A percentile compares a stretch with the other conserved stretches of the same genome.
Evolutionary conservation across 2,797 vertebrate genomes (phyloP).

Genomic region (Micromesistius poutassou): DNA sequence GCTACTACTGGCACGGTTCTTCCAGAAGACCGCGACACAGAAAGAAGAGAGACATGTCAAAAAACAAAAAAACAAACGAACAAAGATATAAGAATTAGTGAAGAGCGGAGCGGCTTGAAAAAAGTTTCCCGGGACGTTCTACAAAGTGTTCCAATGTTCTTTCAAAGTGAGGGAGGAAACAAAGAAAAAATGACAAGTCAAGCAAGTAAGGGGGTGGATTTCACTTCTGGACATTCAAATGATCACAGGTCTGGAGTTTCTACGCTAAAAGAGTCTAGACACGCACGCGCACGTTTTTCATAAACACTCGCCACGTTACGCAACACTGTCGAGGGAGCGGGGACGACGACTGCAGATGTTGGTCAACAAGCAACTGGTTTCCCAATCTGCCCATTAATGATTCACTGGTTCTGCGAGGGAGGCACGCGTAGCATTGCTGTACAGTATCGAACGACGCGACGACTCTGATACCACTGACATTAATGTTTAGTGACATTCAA

Average conservation of each 20-base stretch:
- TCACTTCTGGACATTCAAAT: constrained; percentile 19
- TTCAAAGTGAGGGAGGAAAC: not conserved
- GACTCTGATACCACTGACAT: constrained; percentile 10
- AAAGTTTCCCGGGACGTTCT: not conserved
- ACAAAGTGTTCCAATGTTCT: not conserved
- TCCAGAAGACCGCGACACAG: constrained; percentile 2
- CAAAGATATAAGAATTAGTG: not conserved
- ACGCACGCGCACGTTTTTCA: not conserved
- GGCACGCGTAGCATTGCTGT: constrained; percentile 11
- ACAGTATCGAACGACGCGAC: constrained; percentile 8
- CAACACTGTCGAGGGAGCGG: not conserved
- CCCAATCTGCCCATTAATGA: constrained; percentile 31
- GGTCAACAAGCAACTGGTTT: constrained; percentile 21
- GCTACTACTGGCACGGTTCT: not conserved
- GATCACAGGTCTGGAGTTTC: constrained; percentile 1
- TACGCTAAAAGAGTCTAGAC: not conserved
- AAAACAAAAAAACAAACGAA: not conserved
- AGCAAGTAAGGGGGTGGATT: constrained; percentile 44
- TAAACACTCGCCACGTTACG: not conserved
- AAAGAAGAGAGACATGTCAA: not conserved
- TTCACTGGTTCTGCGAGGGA: constrained; percentile 14
- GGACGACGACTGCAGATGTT: not conserved
- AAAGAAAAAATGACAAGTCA: constrained; percentile 51
- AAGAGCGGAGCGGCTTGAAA: not conserved
- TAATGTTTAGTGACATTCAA: constrained; percentile 14